Conservation (phyloP, 1,140 invertebrate species). For the Pseudachorutes palmiensis region DNA sequence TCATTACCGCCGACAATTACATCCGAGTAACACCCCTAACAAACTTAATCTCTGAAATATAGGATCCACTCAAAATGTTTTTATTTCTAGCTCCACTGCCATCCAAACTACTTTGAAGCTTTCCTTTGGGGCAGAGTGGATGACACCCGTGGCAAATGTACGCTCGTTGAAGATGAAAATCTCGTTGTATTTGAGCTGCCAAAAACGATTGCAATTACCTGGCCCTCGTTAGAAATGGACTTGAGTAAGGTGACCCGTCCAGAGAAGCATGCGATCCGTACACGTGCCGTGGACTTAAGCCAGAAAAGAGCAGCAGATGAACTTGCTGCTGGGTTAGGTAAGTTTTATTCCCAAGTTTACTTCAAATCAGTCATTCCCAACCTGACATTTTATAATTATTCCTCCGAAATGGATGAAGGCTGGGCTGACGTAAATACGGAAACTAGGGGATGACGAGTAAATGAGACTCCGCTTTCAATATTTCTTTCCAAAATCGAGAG, state of each 20-base stretch:
- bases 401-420: background rate
- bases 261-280: constrained; percentile 13
- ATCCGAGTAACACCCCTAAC: constrained; percentile 46
- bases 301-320: constrained; percentile 13
- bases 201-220: constrained; percentile 18
- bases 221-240: constrained; percentile 13
- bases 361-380: background rate
- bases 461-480: background rate
- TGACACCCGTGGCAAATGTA: constrained; percentile 24
- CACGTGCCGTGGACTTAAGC: constrained; percentile 15
- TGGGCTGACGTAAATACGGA: no score
- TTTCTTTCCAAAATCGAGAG: background rate
- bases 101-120: constrained; percentile 30
- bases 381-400: background rate
- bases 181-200: constrained; percentile 22
- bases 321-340: constrained; percentile 12
- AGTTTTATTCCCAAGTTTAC: background rate
- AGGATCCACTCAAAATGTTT: constrained; percentile 2
- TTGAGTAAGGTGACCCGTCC: background rate
- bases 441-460: no score
- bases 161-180: constrained; percentile 20
- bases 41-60: background rate
- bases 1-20: constrained; percentile 56
- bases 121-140: constrained; percentile 27
- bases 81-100: constrained; percentile 25